Base-by-base conservation (phyloP, 1,140 invertebrate species). In the Drosophila setifemur region DNA sequence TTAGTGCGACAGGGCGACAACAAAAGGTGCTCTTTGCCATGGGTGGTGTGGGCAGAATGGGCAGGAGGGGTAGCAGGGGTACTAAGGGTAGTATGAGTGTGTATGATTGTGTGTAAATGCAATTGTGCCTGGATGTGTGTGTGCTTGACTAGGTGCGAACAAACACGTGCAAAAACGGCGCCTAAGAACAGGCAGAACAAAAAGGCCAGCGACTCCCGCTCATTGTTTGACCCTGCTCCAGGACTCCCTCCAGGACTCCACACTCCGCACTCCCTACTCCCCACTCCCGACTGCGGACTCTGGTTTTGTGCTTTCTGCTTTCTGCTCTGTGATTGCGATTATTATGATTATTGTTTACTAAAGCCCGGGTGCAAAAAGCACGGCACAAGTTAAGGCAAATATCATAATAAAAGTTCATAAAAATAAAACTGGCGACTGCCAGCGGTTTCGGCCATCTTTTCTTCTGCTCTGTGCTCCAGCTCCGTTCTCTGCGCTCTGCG, bases 341-440 rank as follows among this genome's bases (percentile, higher is more conserved):
- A 83, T 83, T 83, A 83, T 83, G 78, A 83, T 83, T 85, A 86
- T 85, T 85, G 74, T 85, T 79, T 72, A 86, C 64, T 58, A 64
- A 61, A 43, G 47, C 39, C 54, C 18, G 39, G 43, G 35, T 52
- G 26, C 50, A 67, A 39, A 75, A 42, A 33, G 40, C 19, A 39
- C n/a, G 9, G 63, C 21, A 47, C 19, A 23, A 26, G 48, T 35
- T 40, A 60, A 47, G 54, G 69, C 73, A 74, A 85, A 83, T 71
- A 85, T 58, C 73, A 78, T 61, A 71, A 83, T 74, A 83, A 85
- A 83, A 74, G 73, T 69, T 73, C 73, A 82, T 85, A 71, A 71
- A n/a, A 85, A 76, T 73, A 82, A 82, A 82, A 75, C 74, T 67
- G 72, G 47, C 49, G 28, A 53, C 57, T 50, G 44, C 26, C 33